Percentiles rank a stretch among this genome's conserved stretches.
Conservation (phyloP, 2,888 invertebrate species). For the Netelia inedita region DNA sequence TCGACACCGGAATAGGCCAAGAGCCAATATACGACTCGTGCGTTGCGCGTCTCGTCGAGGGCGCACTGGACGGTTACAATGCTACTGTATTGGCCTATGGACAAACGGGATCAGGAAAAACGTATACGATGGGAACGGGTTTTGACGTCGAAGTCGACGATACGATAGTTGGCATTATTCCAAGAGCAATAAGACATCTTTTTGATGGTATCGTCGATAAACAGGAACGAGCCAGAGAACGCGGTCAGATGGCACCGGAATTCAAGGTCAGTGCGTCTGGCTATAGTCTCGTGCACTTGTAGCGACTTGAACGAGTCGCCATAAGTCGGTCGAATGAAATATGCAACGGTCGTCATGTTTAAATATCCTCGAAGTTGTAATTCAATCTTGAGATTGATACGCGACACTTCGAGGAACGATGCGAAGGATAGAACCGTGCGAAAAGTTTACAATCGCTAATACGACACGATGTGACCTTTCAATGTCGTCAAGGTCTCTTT, state of each 20-base stretch:
- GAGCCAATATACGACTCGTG: slow-evolving; percentile 92
- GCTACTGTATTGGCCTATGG: slow-evolving; percentile 96
- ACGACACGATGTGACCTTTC: too few relatives aligned
- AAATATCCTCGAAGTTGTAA: too few relatives aligned
- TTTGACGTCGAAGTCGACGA: slow-evolving; percentile 90
- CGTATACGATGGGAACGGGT: slow-evolving; percentile 99
- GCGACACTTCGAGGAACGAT: too few relatives aligned
- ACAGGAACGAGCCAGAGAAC: slow-evolving; percentile 86
- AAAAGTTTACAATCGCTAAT: too few relatives aligned
- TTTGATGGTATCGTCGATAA: slow-evolving; percentile 92
- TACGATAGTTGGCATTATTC: slow-evolving; percentile 92
- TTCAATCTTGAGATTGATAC: too few relatives aligned
- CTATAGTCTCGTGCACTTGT: background rate
- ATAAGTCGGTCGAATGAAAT: background rate
- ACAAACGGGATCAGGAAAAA: slow-evolving; percentile 99
- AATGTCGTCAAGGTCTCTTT: too few relatives aligned
- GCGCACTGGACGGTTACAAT: slow-evolving; percentile 98
- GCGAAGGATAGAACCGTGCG: too few relatives aligned
- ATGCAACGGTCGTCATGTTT: too few relatives aligned
- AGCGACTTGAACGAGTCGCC: background rate
- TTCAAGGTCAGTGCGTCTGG: slow-evolving; percentile 87
- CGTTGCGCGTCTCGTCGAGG: slow-evolving; percentile 94
- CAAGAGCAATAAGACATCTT: slow-evolving; percentile 96
- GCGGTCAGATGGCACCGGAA: slow-evolving; percentile 90
- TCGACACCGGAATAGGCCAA: slow-evolving; percentile 92